Conservation (phyloP, 2,888 invertebrate genomes). For the Litoditis marina region DNA sequence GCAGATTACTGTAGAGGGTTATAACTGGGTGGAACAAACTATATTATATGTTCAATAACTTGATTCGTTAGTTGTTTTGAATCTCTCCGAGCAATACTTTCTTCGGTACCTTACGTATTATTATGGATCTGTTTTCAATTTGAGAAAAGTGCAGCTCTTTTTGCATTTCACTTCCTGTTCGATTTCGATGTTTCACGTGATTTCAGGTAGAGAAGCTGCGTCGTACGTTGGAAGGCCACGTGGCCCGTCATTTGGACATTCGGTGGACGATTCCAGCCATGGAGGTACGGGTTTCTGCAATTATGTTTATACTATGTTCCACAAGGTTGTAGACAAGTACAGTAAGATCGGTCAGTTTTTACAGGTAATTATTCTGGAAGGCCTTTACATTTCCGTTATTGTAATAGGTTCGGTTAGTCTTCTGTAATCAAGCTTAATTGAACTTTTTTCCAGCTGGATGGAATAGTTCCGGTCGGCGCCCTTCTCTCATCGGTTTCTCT, state of each 20-base stretch:
- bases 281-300: too few relatives aligned
- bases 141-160: not conserved
- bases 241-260: slow-evolving; percentile 57
- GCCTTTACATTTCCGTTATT: too few relatives aligned
- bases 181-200: not conserved
- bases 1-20: too few relatives aligned
- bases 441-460: slow-evolving; percentile 42
- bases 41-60: too few relatives aligned
- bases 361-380: too few relatives aligned
- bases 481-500: slow-evolving; percentile 57
- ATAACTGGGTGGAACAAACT: too few relatives aligned
- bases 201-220: slow-evolving; percentile 40
- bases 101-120: too few relatives aligned
- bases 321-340: not conserved
- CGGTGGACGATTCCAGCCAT: slow-evolving; percentile 53
- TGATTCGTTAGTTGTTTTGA: too few relatives aligned
- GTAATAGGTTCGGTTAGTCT: too few relatives aligned
- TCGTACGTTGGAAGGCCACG: slow-evolving; percentile 50
- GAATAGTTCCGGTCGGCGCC: slow-evolving; percentile 58
- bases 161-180: not conserved
- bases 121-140: too few relatives aligned
- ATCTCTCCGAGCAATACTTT: too few relatives aligned
- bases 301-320: not conserved
- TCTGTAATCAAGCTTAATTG: too few relatives aligned
- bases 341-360: not conserved